These are phyloP conservation scores for Benthosema pterotum DNA, from an alignment of 2,797 vertebrate genomes.

Conservation along the genomic window DNA sequence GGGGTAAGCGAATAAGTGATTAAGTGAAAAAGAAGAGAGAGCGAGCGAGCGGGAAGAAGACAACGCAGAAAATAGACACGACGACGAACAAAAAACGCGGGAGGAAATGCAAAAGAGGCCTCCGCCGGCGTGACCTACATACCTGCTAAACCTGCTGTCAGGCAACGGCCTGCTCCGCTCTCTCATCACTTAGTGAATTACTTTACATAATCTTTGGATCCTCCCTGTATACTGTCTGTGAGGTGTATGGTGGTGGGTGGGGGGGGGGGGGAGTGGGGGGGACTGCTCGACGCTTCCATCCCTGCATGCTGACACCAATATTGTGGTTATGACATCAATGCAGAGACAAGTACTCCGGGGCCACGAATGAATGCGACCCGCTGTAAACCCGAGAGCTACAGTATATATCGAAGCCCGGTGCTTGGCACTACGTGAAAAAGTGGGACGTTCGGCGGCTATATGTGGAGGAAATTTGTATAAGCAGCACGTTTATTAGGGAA, in stretches of 20 bases:
- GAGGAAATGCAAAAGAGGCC: slow-evolving; percentile 69
- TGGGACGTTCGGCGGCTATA: slow-evolving; percentile 14
- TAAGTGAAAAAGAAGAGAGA: slow-evolving; percentile 63
- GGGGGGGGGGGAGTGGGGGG: too few relatives aligned
- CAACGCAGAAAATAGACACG: slow-evolving; percentile 74
- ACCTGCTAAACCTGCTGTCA: slow-evolving; percentile 79
- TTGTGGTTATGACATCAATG: slow-evolving; percentile 52
- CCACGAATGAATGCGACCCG: slow-evolving; percentile 21
- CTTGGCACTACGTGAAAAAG: slow-evolving; percentile 41
- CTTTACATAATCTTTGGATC: slow-evolving; percentile 80
- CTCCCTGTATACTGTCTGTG: slow-evolving; percentile 39
- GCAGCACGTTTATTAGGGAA: slow-evolving; percentile 14
- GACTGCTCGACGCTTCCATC: slow-evolving; percentile 42
- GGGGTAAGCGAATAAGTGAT: slow-evolving; percentile 67
- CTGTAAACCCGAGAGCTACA: slow-evolving; percentile 33
- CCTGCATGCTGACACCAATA: slow-evolving; percentile 54
- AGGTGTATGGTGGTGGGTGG: slow-evolving; percentile 32
- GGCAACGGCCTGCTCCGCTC: slow-evolving; percentile 70
- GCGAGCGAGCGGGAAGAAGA: too few relatives aligned
- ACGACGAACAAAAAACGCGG: too few relatives aligned
- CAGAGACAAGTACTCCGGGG: slow-evolving; percentile 21
- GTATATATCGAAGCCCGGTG: slow-evolving; percentile 23
- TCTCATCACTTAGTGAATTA: slow-evolving; percentile 76
- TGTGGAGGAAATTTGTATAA: slow-evolving; percentile 10
- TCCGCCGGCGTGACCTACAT: slow-evolving; percentile 80